phyloP scores from a whole-genome alignment of 2,113 vertebrate species.

The Otocyon megalotis region DNA sequence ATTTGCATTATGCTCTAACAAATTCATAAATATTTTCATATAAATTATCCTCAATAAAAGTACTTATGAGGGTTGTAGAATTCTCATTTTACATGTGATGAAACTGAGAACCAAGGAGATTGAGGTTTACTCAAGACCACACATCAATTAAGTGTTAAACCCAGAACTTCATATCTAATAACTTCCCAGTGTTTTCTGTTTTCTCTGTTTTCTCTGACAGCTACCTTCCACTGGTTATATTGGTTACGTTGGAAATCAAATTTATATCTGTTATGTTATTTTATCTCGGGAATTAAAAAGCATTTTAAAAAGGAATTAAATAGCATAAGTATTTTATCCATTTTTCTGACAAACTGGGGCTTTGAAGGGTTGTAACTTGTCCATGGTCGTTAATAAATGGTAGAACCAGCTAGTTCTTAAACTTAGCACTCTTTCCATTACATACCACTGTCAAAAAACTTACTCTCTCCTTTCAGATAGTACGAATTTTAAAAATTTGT shows the following conservation, averaged over 20 bases:
- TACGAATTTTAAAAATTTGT: not conserved
- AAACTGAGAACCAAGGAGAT: not conserved
- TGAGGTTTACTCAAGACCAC: conserved; percentile 35
- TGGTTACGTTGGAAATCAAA: conserved; percentile 34
- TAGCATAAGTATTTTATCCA: not conserved
- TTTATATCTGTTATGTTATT: not conserved
- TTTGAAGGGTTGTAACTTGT: conserved; percentile 24
- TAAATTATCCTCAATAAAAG: conserved; percentile 39
- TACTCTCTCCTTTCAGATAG: not conserved
- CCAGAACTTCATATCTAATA: conserved; percentile 11
- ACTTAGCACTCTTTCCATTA: not conserved
- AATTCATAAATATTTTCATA: conserved; percentile 27
- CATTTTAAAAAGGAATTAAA: not conserved
- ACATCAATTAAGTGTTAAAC: not conserved
- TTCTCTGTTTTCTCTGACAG: conserved; percentile 31
- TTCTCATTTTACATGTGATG: conserved; percentile 17
- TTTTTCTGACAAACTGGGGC: not conserved
- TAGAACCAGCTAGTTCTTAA: not conserved
- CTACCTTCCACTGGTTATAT: not conserved
- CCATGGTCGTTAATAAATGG: not conserved
- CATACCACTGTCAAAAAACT: not conserved
- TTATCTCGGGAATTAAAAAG: not conserved
- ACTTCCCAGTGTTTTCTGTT: not conserved
- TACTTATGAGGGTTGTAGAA: not conserved
- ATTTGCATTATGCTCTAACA: not conserved